Evolutionary conservation across 2,888 invertebrate species (phyloP), one percentile per base, ranked within the genome.

Genomic region (Orthosia gracilis): DNA sequence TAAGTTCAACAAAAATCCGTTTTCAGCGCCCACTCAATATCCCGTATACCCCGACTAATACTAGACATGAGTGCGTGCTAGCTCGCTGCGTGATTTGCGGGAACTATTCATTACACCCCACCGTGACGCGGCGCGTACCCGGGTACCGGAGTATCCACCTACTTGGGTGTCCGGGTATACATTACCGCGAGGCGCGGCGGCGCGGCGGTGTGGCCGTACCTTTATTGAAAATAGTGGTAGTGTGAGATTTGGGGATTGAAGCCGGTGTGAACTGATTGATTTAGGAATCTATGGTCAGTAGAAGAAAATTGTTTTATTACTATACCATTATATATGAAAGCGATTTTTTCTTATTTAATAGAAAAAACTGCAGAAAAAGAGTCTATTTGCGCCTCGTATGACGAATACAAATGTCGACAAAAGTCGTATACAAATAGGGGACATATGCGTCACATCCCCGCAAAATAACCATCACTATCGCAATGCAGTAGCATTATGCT

Each of bases 91-190:
- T 82, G 85, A 87, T 88, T 85, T 71, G 80, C 81, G 61, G 65
- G 62, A 87, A 87, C 88, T 88, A 88, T 87, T 85, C 78, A 87
- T 85, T 82, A 81, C 72, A 40, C 40, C 40, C 40, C 40, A n/a
- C 23, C 69, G 69, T 87, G 88, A 88, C 82, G 78, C 62, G 70
- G 83, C 86, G 59, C 45, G 65, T 68, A 47, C 15, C 7, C 62
- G 73, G 80, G 26, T 31, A 31, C 55, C 66, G 50, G 63, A 21
- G 31, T n/a, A 54, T 83, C 85, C 82, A 65, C 73, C 76, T 82
- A 49, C 49, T 85, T 9, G 67, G 12, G 54, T 54, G 12, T 5
- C 54, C 68, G 77, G 76, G 23, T 26, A 45, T 15, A 47, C 26
- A 4, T 15, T 78, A 86, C 88, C 85, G 63, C 76, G 80, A 69